Base-by-base conservation (phyloP, 1,140 invertebrate species). In the Ceratina calcarata region DNA sequence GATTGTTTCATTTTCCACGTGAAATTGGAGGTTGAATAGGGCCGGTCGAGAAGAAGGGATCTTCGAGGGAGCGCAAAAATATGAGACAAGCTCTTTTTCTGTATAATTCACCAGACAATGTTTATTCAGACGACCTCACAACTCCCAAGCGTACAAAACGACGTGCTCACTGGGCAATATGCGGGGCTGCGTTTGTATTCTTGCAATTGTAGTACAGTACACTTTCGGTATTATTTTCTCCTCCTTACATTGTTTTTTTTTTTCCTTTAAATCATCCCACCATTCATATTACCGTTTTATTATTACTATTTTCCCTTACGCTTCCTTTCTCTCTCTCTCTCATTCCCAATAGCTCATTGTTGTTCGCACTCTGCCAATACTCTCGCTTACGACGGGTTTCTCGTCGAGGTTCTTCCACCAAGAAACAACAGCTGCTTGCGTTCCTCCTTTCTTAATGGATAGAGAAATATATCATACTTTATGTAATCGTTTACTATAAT, bases 81-180 rank as follows among this genome's bases (percentile, higher is more conserved):
- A 87, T 90, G 77, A 88, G 82, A 88, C 67, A 12, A 87, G 78
- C 83, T 86, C 69, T 86, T 89, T 91, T 89, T 91, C 87, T 92
- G 86, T 91, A 93, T 93, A 93, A 93, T 94, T 95, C 94, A 95
- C 94, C 94, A 94, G 94, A 95, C 94, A 95, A 94, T 94, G 93
- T 95, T 95, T 95, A 95, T 95, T 95, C 94, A 94, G 94, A 94
- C 94, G 93, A 94, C 94, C 94, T 95, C 94, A 95, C 94, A 94
- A 94, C 93, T 94, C 93, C 93, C 94, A 94, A 94, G 93, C 93
- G 93, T 94, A 94, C 93, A 94, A 94, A 94, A 94, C 91, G 92
- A 93, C 92, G 92, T 93, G 90, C 92, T 93, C 93, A 92, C 92
- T 93, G 92, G 93, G 92, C 91, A 93, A 93, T 92, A 93, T 92